Percentiles rank a stretch among this genome's conserved stretches.
phyloP scores from a whole-genome alignment of 2,888 invertebrate species.

The Diadromus collaris region DNA sequence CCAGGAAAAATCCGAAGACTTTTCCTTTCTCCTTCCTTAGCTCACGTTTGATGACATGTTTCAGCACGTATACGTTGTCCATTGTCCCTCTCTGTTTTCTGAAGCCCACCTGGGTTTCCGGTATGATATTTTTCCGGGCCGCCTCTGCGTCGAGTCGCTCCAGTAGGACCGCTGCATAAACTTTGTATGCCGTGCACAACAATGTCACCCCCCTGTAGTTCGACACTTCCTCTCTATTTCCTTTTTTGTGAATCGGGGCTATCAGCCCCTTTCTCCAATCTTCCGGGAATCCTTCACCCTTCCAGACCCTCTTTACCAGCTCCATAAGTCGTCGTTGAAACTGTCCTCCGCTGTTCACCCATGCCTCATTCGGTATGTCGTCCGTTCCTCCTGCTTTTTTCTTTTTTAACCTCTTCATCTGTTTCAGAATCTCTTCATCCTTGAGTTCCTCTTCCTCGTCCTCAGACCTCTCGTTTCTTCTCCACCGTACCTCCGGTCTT shows the following conservation, averaged over 20 bases:
- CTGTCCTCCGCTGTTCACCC: not conserved
- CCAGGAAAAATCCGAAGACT: not conserved
- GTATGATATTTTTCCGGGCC: conserved; percentile 15
- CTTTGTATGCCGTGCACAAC: conserved; percentile 34
- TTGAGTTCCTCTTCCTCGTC: conserved; percentile 17
- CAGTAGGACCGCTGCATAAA: conserved; percentile 44
- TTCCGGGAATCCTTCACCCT: conserved; percentile 35
- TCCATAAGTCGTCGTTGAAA: not conserved
- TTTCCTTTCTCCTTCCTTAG: not conserved
- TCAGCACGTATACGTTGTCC: conserved; percentile 16
- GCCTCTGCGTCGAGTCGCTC: conserved; percentile 30
- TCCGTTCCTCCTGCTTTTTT: conserved; percentile 35
- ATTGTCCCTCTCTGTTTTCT: conserved; percentile 9
- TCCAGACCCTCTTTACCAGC: conserved; percentile 11
- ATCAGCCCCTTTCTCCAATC: conserved; percentile 23
- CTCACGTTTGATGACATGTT: conserved; percentile 8
- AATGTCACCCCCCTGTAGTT: conserved; percentile 48
- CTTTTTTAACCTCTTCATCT: conserved; percentile 24
- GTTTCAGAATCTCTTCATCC: conserved; percentile 22
- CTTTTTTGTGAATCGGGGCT: conserved; percentile 34
- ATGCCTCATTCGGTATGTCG: conserved; percentile 34
- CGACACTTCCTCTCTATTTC: conserved; percentile 24
- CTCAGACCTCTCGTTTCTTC: not conserved
- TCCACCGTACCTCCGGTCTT: not conserved
- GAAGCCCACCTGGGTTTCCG: conserved; percentile 9